phyloP scores from a whole-genome alignment of 2,113 vertebrate species.

The Mormyrus iriodes region DNA sequence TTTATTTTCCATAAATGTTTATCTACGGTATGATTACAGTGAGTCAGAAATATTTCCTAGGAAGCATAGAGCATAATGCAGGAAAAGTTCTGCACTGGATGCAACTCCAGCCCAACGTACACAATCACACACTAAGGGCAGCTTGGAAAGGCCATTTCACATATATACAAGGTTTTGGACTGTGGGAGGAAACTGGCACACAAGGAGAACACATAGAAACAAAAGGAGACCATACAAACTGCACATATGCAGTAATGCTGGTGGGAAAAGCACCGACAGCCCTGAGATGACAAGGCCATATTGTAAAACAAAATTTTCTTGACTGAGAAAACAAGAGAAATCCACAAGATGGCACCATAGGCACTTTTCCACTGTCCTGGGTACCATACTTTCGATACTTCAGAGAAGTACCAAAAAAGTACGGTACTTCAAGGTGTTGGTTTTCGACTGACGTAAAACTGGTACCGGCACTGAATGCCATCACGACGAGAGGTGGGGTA shows the following conservation, averaged over 20 bases:
- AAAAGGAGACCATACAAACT: neutral
- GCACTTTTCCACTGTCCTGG: too few species aligned
- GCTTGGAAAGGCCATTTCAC: neutral
- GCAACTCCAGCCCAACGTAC: neutral
- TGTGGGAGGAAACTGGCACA: neutral
- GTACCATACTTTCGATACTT: too few species aligned
- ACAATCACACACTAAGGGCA: neutral
- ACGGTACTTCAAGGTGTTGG: too few species aligned
- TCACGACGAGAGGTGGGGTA: too few species aligned
- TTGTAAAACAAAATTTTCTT: too few species aligned
- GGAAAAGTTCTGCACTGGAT: neutral
- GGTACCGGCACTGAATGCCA: too few species aligned
- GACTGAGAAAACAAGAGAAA: too few species aligned
- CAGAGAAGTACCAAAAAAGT: too few species aligned
- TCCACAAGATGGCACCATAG: too few species aligned
- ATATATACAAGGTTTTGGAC: neutral
- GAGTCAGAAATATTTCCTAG: neutral
- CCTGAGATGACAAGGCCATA: neutral
- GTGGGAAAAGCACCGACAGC: slow-evolving; percentile 10
- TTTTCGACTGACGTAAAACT: too few species aligned
- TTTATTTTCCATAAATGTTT: neutral
- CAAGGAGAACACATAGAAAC: too few species aligned
- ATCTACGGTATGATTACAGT: neutral
- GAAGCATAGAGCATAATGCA: neutral
- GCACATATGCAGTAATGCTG: neutral